These are phyloP conservation scores for Narcine bancroftii DNA, from an alignment of 2,113 vertebrate genomes.

Conservation along the genomic window DNA sequence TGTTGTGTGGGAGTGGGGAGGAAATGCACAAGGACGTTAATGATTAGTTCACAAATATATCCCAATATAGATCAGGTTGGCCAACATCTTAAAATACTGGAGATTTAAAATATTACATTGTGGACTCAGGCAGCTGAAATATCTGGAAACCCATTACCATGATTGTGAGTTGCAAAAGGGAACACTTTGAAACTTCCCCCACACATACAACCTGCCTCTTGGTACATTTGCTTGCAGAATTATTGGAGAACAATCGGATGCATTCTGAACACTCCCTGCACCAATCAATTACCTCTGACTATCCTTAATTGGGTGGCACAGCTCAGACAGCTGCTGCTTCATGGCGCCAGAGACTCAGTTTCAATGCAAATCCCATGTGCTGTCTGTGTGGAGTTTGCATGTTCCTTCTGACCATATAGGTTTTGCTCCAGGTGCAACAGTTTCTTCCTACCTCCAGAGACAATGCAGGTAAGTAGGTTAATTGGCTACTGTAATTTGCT, in stretches of 20 bases:
- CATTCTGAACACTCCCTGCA: neutral
- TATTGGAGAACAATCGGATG: neutral
- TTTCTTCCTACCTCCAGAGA: too few species aligned
- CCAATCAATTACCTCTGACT: neutral
- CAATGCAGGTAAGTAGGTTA: too few species aligned
- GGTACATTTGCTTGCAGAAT: neutral
- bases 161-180: neutral
- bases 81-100: neutral
- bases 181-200: neutral
- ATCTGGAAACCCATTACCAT: neutral
- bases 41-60: neutral
- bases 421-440: too few species aligned
- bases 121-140: neutral
- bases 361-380: too few species aligned
- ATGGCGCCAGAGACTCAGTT: too few species aligned
- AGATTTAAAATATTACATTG: neutral
- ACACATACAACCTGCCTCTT: neutral
- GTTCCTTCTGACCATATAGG: too few species aligned
- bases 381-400: too few species aligned
- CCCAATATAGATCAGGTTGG: neutral
- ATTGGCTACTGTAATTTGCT: too few species aligned
- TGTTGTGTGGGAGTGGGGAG: conserved; percentile 2
- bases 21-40: neutral
- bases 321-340: too few species aligned
- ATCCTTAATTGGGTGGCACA: too few species aligned